Evolutionary conservation across 2,113 vertebrate species (phyloP), one percentile per base, ranked within the genome.

Genomic region (Artemisiospiza belli): DNA sequence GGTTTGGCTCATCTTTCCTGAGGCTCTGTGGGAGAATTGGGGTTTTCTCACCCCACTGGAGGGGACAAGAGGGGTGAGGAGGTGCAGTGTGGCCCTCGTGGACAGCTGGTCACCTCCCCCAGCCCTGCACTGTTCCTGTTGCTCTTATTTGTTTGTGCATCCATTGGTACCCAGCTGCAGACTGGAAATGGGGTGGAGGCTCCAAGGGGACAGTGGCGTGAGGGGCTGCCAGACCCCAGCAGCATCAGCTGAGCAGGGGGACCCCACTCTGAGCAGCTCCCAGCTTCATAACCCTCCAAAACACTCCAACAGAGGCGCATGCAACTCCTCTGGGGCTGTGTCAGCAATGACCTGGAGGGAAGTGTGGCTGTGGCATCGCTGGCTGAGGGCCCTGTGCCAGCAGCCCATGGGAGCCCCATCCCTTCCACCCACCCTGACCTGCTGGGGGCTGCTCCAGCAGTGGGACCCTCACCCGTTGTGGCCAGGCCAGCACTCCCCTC

Each of bases 381-480:
- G 49, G n/a, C 14, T 43, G 31, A 24, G 1, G 2, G 6, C 37
- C 35, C 76, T 13, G 49, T 41, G 85, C 37, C 58, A 72, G 17
- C 37, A 46, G 51, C 19, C 58, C 37, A 8, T 0, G 2, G 28
- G 30, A 25, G 10, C 1, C 21, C 49, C 5, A 2, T 9, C 46
- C 63, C 63, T 52, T 39, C 37, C 77, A 49, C 14, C 20, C 44
- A 15, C 20, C 25, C 23, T 3, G 0, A 39, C 37, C 37, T 39
- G 37, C 37, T 39, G 37, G 37, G 37, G 37, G 37, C 37, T 39
- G 37, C 37, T 39, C 86, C 81, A 62, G 74, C 77, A 87, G 64
- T 13, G 5, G 57, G 33, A 93, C 31, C 43, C 39, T 39, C 0
- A 0, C 43, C 20, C 0, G 0, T 0, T 18, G 21, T 9, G 3